These are phyloP conservation scores for Caenorhabditis zanzibari DNA, from an alignment of 2,888 invertebrate species.

Conservation along the genomic window DNA sequence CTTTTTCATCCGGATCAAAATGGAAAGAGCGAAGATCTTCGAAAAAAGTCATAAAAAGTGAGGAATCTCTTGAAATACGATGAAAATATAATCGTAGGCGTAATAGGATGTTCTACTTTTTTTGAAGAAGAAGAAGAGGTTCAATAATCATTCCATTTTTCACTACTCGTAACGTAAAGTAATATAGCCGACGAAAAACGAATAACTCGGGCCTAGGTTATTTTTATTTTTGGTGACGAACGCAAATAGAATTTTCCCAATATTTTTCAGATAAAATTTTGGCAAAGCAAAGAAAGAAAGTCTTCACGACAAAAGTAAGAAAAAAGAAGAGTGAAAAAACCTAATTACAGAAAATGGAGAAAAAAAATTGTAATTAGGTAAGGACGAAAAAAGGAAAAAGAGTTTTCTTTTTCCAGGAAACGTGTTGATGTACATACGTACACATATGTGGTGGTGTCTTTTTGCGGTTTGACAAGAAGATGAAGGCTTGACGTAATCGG, in stretches of 20 bases:
- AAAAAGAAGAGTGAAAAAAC: conserved; percentile 21
- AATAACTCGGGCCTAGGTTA: conserved; percentile 23
- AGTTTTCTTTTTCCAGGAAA: conserved; percentile 45
- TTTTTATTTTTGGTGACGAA: conserved; percentile 30
- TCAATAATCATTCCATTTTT: conserved; percentile 50
- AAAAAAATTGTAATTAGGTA: conserved; percentile 53
- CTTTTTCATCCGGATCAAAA: conserved; percentile 26
- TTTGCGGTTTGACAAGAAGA: conserved; percentile 29
- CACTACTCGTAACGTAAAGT: conserved; percentile 4
- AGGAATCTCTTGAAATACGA: conserved; percentile 14
- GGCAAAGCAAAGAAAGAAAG: conserved; percentile 6
- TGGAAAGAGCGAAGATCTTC: conserved; percentile 4
- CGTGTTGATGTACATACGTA: conserved; percentile 10
- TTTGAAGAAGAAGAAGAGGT: too few species aligned
- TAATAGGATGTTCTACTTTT: conserved; percentile 27
- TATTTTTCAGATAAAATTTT: neutral
- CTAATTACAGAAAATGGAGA: conserved; percentile 45
- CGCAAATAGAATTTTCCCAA: conserved; percentile 29
- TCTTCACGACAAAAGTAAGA: conserved; percentile 15
- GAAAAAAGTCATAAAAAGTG: conserved; percentile 18
- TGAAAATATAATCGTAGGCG: conserved; percentile 47
- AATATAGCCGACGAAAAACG: conserved; percentile 12
- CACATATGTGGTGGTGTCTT: conserved; percentile 16
- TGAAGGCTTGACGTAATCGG: conserved; percentile 41
- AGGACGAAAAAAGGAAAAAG: conserved; percentile 28